Conservation (phyloP, 1,140 invertebrate genomes). For the silkworm (Bombyx mori) region ASM3026992v2 NC_085113.1:6064501-6065000, state of each 20-base stretch:
- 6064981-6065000: no score
- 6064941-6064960: conserved; percentile 68
- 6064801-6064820: conserved; percentile 80
- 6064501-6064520: no score
- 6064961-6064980: not conserved
- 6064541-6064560: no score
- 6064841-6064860: conserved; percentile 73
- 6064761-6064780: conserved; percentile 44
- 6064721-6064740: conserved; percentile 47
- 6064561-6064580: no score
- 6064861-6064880: conserved; percentile 74
- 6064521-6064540: no score
- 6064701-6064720: conserved; percentile 19
- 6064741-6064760: conserved; percentile 74
- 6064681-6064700: conserved; percentile 14
- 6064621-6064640: no score
- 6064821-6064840: conserved; percentile 74
- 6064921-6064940: conserved; percentile 59
- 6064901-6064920: conserved; percentile 55
- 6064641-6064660: no score
- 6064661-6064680: not conserved
- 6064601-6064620: no score
- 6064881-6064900: conserved; percentile 72
- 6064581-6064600: no score
- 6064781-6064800: conserved; percentile 73